Percentiles rank a stretch among this genome's conserved stretches.
These are phyloP conservation scores for Trogon surrucura DNA, from an alignment of 2,113 vertebrate genomes.

Conservation along the genomic window DNA sequence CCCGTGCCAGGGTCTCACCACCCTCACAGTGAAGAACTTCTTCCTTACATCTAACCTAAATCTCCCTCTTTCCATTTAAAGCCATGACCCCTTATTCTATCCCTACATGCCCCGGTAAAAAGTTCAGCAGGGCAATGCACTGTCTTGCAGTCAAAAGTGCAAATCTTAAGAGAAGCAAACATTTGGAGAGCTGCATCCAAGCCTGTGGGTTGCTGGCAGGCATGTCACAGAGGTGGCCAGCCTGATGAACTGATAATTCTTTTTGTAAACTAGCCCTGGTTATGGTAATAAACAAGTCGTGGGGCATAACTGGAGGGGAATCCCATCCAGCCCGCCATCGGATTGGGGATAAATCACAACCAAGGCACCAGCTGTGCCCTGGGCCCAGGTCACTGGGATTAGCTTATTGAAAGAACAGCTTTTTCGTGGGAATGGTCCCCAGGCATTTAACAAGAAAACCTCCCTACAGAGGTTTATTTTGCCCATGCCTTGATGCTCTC, in stretches of 20 bases:
- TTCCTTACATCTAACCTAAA: too few relatives aligned
- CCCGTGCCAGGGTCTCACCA: too few relatives aligned
- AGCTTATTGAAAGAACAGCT: background rate
- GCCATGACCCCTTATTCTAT: background rate
- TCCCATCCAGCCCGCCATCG: background rate
- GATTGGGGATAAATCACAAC: background rate
- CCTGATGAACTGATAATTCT: background rate
- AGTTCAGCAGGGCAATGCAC: background rate
- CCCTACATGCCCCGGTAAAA: background rate
- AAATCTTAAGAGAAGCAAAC: background rate
- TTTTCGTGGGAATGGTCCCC: rapidly evolving
- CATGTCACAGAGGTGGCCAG: background rate
- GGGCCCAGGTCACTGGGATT: background rate
- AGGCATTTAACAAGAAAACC: background rate
- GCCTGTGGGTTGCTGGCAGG: background rate
- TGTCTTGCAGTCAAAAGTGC: background rate
- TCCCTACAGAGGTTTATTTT: background rate
- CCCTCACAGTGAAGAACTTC: too few relatives aligned
- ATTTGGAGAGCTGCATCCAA: background rate
- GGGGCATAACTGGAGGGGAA: background rate
- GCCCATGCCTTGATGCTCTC: background rate
- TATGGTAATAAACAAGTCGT: background rate
- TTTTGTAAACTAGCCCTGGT: background rate
- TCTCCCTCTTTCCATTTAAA: too few relatives aligned
- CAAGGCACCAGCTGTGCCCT: background rate